Evolutionary conservation across 37 sponge, comb jelly and placozoan species (phyloP).

Genomic region (Bolinopsis microptera): DNA sequence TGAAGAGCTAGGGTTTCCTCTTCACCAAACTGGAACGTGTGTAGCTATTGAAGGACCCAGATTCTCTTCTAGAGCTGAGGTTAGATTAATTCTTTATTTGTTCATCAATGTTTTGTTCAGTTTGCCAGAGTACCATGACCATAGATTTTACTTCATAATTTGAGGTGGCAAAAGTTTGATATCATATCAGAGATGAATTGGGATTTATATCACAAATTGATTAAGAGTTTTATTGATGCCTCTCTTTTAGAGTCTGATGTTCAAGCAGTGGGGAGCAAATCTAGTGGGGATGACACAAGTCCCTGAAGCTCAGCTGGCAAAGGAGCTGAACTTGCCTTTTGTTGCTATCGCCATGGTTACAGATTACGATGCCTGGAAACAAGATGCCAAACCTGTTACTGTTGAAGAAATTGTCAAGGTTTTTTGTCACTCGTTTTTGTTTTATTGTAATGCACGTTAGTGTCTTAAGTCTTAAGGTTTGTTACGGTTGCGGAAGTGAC

Average conservation of each 20-base stretch:
- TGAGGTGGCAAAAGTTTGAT: too few relatives aligned
- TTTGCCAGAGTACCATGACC: too few relatives aligned
- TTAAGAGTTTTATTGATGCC: too few relatives aligned
- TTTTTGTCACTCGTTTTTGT: too few relatives aligned
- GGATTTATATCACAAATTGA: too few relatives aligned
- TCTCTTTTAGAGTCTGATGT: constrained; percentile 75
- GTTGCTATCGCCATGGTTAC: constrained; percentile 90
- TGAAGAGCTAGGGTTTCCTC: constrained; percentile 66
- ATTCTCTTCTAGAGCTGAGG: constrained; percentile 90
- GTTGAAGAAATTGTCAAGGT: background rate
- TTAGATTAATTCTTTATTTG: too few relatives aligned
- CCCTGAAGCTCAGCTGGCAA: constrained; percentile 92
- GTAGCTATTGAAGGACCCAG: constrained; percentile 96
- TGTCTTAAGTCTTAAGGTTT: too few relatives aligned
- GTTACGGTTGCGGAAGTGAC: too few relatives aligned
- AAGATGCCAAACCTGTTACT: constrained; percentile 68
- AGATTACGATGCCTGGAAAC: constrained; percentile 95
- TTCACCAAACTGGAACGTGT: constrained; percentile 74
- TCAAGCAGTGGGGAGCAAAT: constrained; percentile 80
- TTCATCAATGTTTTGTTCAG: too few relatives aligned
- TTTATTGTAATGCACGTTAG: too few relatives aligned
- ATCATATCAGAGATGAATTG: too few relatives aligned
- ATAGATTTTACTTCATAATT: too few relatives aligned
- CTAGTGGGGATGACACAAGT: constrained; percentile 96
- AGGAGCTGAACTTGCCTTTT: constrained; percentile 87